Conservation (phyloP, 2,888 invertebrate genomes). For the Eupithecia abbreviata region DNA sequence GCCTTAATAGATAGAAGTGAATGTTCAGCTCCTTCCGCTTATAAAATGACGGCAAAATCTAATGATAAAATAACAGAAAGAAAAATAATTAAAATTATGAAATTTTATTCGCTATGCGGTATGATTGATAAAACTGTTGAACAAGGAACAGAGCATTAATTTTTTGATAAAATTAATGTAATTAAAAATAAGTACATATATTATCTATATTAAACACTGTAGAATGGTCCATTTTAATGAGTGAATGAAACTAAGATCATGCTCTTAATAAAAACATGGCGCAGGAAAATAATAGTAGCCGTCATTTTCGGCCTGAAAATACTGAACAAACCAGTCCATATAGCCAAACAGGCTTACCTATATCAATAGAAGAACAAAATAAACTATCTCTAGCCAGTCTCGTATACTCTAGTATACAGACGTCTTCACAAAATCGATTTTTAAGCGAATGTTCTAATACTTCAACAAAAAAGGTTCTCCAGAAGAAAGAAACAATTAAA, state of each 20-base stretch:
- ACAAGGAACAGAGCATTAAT: neutral
- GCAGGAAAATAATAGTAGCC: neutral
- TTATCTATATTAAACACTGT: neutral
- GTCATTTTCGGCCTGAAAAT: neutral
- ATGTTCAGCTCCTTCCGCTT: neutral
- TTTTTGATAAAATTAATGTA: neutral
- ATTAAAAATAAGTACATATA: neutral
- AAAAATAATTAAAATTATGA: constrained; percentile 11
- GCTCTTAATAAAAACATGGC: neutral
- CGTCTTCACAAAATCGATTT: neutral
- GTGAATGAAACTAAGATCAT: neutral
- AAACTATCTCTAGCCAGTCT: neutral
- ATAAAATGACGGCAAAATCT: constrained; percentile 16
- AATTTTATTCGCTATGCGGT: constrained; percentile 13
- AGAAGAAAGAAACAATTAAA: constrained; percentile 39
- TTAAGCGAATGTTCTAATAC: constrained; percentile 25
- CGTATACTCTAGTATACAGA: neutral
- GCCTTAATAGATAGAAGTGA: constrained; percentile 14
- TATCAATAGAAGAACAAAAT: neutral
- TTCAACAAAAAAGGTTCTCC: constrained; percentile 38
- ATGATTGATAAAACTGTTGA: neutral
- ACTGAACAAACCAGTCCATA: neutral
- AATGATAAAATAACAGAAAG: constrained; percentile 13
- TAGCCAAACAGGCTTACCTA: neutral
- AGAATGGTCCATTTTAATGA: neutral